Percentiles rank a stretch among this genome's conserved stretches.
These are phyloP conservation scores for Drosophila antonietae DNA, from an alignment of 2,888 invertebrate species.

Conservation along the genomic window DNA sequence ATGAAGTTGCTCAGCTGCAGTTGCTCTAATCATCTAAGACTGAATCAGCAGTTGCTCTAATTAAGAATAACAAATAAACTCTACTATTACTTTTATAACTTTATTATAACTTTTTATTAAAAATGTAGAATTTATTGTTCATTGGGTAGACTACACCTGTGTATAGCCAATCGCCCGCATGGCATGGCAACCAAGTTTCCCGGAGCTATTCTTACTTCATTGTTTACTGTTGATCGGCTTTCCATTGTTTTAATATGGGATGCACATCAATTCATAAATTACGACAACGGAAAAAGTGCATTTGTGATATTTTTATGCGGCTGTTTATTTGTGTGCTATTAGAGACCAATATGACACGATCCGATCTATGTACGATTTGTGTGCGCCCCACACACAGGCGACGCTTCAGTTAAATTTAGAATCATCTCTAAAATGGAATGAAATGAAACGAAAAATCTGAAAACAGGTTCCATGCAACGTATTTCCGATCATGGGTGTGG, in stretches of 20 bases:
- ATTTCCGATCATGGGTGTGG: conserved; percentile 30
- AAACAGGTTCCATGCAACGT: conserved; percentile 66
- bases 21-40: too few relatives aligned
- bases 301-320: conserved; percentile 40
- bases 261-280: conserved; percentile 19
- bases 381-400: conserved; percentile 45
- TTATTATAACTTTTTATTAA: too few relatives aligned
- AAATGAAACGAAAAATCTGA: conserved; percentile 41
- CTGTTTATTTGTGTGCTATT: conserved; percentile 65
- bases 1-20: too few relatives aligned
- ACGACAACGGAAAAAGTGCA: conserved; percentile 21
- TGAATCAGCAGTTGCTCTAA: too few relatives aligned
- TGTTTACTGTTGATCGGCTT: not conserved
- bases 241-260: conserved; percentile 4
- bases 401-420: conserved; percentile 58
- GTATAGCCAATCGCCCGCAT: not conserved
- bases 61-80: not conserved
- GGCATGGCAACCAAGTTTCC: not conserved
- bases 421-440: conserved; percentile 42
- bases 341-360: conserved; percentile 51
- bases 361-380: conserved; percentile 7
- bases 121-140: not conserved
- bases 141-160: not conserved
- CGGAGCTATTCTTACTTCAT: not conserved
- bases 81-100: not conserved